Conservation (phyloP, 2,888 invertebrate genomes). For the Ochropleura plecta region DNA sequence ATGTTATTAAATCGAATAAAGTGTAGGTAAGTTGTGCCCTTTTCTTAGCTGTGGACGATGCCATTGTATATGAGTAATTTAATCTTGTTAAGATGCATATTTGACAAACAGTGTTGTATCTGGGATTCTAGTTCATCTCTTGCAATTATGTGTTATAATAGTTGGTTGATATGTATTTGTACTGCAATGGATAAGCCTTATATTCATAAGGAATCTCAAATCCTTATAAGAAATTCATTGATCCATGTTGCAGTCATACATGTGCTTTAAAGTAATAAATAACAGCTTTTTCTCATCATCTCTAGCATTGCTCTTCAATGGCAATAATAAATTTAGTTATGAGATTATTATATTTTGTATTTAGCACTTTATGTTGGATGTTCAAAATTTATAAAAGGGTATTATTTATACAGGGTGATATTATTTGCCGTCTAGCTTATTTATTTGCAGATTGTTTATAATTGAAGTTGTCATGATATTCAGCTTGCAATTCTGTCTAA, state of each 20-base stretch:
- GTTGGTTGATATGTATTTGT: slow-evolving; percentile 31
- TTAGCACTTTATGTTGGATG: slow-evolving; percentile 40
- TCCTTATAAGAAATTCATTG: slow-evolving; percentile 10
- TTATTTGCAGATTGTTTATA: slow-evolving; percentile 31
- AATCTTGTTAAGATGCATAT: slow-evolving; percentile 35
- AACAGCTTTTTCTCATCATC: slow-evolving; percentile 19
- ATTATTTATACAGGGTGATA: slow-evolving; percentile 53
- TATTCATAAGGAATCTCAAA: slow-evolving; percentile 44
- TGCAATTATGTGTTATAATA: slow-evolving; percentile 22
- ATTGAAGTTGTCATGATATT: slow-evolving; percentile 41
- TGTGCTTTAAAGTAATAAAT: slow-evolving; percentile 7
- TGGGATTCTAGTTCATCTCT: slow-evolving; percentile 44
- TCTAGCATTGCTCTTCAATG: slow-evolving; percentile 27
- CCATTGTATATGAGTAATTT: slow-evolving; percentile 29
- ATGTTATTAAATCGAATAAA: slow-evolving; percentile 59
- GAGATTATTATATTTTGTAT: slow-evolving; percentile 62
- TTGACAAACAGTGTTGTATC: slow-evolving; percentile 46
- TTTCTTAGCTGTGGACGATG: slow-evolving; percentile 31
- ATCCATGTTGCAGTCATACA: slow-evolving; percentile 9
- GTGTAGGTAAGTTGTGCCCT: slow-evolving; percentile 52
- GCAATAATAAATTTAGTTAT: slow-evolving; percentile 30
- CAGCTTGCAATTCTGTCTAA: slow-evolving; percentile 42
- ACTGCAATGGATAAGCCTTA: slow-evolving; percentile 19
- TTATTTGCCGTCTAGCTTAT: slow-evolving; percentile 44
- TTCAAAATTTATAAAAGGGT: slow-evolving; percentile 53